Conservation (phyloP, 1,140 invertebrate species). For the Euborellia annulipes region DNA sequence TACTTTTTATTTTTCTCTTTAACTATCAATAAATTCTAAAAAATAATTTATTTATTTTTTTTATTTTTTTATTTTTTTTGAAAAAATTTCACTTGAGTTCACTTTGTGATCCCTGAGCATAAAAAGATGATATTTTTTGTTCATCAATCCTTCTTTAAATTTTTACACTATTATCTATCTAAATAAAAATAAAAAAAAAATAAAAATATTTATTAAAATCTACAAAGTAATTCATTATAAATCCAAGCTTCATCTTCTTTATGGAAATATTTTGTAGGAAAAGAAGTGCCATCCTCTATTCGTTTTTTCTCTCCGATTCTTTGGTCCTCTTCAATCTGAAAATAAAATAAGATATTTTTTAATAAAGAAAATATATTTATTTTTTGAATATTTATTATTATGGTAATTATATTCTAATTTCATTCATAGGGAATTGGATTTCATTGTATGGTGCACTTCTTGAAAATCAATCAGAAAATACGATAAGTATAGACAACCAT, state of each 20-base stretch:
- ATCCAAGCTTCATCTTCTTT: conserved; percentile 6
- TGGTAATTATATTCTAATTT: neutral
- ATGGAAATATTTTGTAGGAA: conserved; percentile 4
- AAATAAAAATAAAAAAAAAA: too few species aligned
- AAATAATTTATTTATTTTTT: too few species aligned
- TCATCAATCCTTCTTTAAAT: too few species aligned
- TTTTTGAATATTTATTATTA: neutral
- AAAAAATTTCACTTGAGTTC: too few species aligned
- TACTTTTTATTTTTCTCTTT: too few species aligned
- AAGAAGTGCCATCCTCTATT: neutral
- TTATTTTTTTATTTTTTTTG: too few species aligned
- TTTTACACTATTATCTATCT: too few species aligned
- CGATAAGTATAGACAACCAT: neutral
- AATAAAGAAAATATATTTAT: neutral
- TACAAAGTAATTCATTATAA: conserved; percentile 4
- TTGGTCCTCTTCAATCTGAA: conserved; percentile 34
- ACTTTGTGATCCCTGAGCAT: too few species aligned
- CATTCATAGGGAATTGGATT: neutral
- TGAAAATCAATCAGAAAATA: neutral
- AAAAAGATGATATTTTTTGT: too few species aligned
- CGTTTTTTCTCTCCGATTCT: conserved; percentile 29
- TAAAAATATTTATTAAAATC: too few species aligned
- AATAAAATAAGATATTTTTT: neutral
- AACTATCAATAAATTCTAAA: too few species aligned
- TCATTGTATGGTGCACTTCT: too few species aligned